Evolutionary conservation across 2,797 vertebrate species (phyloP), one percentile per base, ranked within the genome.

Genomic region (Sciurus vulgaris): DNA sequence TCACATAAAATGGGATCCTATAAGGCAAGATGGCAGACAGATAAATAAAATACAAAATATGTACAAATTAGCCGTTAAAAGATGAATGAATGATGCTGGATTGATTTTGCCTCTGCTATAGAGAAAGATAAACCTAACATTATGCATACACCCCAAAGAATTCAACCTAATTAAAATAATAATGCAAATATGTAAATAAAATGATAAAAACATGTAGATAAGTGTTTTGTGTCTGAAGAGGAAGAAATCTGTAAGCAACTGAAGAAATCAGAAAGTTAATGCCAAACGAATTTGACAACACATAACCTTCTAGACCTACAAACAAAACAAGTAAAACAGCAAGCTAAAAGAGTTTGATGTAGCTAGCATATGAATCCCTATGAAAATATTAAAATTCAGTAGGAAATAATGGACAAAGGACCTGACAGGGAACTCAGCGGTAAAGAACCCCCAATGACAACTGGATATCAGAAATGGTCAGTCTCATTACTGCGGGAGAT

Each of bases 161-260:
- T 87, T 74, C 74, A 83, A 26, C 13, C 56, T 92, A 26, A 78
- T 89, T 69, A 95, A 95, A 93, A 81, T 69, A 13, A 65, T 69
- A 89, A 56, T 85, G 6, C 5, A 93, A 88, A 69, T 54, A 67
- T 18, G 18, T 51, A 24, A 41, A 49, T 70, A 69, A 96, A 89
- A 76, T 54, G 26, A 74, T 33, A 10, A 65, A 91, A 74, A 41
- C 18, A 13, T 65, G 0, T 54, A 79, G 28, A 26, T 67, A 82
- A 78, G 67, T 65, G 35, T 51, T 77, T 86, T 47, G 5, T 30
- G 20, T 63, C 67, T 82, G 24, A 92, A 91, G 83, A 93, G 54
- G 30, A 83, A 94, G 65, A 95, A 86, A 96, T 84, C 12, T 74
- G 8, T 81, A 83, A 94, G 51, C 15, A 38, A 84, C 59, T 7